Evolutionary conservation across 2,888 invertebrate species (phyloP), one percentile per base, ranked within the genome.

Genomic region (Aromia moschata): DNA sequence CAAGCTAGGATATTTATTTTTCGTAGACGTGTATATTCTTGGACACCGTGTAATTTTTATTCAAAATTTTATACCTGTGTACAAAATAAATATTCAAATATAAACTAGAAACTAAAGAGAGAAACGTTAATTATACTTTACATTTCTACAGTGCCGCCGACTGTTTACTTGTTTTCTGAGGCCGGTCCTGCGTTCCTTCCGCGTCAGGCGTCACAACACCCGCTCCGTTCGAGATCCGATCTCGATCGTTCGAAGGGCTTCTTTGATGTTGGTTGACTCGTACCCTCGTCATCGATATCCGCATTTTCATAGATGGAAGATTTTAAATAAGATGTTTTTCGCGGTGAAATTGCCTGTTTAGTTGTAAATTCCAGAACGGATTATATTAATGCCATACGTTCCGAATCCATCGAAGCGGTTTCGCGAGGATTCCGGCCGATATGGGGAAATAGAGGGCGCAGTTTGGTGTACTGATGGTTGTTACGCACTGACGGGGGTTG

Each of bases 231-330:
- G 17, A 47, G 36, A 47, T 37, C 47, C 33, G 36, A 47, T 47
- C 47, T 37, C 47, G 36, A 16, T 20, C 18, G 36, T n/a, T 2
- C n/a, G 31, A 37, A 47, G 17, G 10, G 16, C 16, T 47, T 18
- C 47, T 37, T 47, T 47, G 47, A 37, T 36, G 47, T 47, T 47
- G 37, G 37, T 37, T 47, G n/a, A n/a, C n/a, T n/a, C n/a, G 36
- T 47, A 47, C 47, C 47, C 47, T 37, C 20, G 47, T 47, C 47
- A 47, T 47, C 33, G 47, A 47, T 47, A 47, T 47, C 36, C 47
- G 20, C 33, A 37, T 47, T 47, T 47, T 37, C 47, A 36, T 18
- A 36, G 47, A 47, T 12, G 47, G 47, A 14, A 37, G 17, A 18
- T 47, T 12, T 47, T 37, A 47, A 47, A 47, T 47, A 47, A 47